These are phyloP conservation scores for Mormyrus hasselquistii DNA, from an alignment of 2,797 vertebrate genomes.

Conservation along the genomic window DNA sequence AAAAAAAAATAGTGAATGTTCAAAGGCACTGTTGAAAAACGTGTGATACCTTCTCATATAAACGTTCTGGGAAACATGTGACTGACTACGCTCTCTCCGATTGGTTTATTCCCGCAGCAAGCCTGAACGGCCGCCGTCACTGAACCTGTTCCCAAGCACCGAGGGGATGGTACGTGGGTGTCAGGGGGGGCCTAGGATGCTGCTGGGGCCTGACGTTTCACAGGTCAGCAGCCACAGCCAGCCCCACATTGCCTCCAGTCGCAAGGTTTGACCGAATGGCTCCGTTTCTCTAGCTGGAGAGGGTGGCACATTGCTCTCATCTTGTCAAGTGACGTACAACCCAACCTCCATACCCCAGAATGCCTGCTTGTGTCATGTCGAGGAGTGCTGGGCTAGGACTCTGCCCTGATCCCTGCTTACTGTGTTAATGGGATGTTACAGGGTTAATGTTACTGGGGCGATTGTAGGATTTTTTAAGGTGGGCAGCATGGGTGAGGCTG, in stretches of 20 bases:
- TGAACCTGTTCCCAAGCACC: conserved; percentile 85
- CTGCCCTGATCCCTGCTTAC: background rate
- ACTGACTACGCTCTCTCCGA: background rate
- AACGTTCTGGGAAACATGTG: background rate
- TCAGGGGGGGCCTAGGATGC: conserved; percentile 85
- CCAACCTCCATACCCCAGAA: conserved; percentile 8
- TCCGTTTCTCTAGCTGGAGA: background rate
- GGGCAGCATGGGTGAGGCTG: background rate
- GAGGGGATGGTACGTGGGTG: conserved; percentile 96
- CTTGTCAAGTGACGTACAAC: conserved; percentile 9
- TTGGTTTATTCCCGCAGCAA: conserved; percentile 63
- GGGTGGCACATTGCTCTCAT: conserved; percentile 9
- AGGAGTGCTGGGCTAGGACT: background rate
- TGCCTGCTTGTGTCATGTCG: conserved; percentile 19
- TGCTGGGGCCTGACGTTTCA: conserved; percentile 89
- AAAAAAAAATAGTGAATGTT: background rate
- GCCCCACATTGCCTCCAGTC: conserved; percentile 82
- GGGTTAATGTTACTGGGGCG: background rate
- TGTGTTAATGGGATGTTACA: no score
- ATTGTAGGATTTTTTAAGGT: background rate
- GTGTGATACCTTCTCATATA: background rate
- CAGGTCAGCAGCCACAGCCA: conserved; percentile 87
- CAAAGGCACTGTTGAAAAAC: background rate
- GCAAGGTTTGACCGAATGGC: conserved; percentile 81
- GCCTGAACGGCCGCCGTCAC: conserved; percentile 88